A percentile compares a stretch with the other conserved stretches of the same genome.
Evolutionary conservation across 2,888 invertebrate species (phyloP).

Genomic region (Drosophila siamana): DNA sequence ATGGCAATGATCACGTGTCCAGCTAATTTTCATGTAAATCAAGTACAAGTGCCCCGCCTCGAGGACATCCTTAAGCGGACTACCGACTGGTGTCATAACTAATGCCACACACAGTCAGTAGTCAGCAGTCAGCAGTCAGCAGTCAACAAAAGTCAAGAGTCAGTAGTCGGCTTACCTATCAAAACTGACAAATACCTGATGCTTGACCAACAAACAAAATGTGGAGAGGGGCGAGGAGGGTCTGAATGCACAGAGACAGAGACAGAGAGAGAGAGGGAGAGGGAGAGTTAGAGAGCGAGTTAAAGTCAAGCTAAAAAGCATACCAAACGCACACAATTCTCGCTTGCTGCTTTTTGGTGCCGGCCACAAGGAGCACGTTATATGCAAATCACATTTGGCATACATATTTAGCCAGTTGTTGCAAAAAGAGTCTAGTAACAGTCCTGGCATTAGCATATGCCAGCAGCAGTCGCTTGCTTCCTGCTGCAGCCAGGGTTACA

Average conservation of each 20-base stretch:
- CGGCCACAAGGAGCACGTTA: constrained; percentile 57
- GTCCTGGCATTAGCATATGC: constrained; percentile 72
- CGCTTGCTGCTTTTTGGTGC: background rate
- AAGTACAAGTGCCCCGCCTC: constrained; percentile 24
- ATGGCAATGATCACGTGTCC: constrained; percentile 25
- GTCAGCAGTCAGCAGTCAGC: constrained; percentile 12
- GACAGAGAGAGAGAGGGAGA: no score
- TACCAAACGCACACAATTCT: constrained; percentile 47
- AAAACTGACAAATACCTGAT: constrained; percentile 56
- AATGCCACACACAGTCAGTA: background rate
- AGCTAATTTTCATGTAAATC: constrained; percentile 73
- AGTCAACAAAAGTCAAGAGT: background rate
- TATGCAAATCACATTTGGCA: constrained; percentile 80
- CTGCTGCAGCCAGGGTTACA: constrained; percentile 38
- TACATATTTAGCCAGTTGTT: constrained; percentile 75
- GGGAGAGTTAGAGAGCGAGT: no score
- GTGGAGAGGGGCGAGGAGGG: background rate
- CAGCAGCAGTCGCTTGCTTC: constrained; percentile 41
- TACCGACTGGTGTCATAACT: constrained; percentile 51
- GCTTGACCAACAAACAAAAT: constrained; percentile 27
- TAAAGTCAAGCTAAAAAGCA: constrained; percentile 59
- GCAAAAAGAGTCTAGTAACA: constrained; percentile 50
- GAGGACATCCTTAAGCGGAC: constrained; percentile 7
- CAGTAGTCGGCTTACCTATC: constrained; percentile 32
- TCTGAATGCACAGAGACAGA: constrained; percentile 47